Base-by-base conservation (phyloP, 2,888 invertebrate genomes). In the Danaus chrysippus region DNA sequence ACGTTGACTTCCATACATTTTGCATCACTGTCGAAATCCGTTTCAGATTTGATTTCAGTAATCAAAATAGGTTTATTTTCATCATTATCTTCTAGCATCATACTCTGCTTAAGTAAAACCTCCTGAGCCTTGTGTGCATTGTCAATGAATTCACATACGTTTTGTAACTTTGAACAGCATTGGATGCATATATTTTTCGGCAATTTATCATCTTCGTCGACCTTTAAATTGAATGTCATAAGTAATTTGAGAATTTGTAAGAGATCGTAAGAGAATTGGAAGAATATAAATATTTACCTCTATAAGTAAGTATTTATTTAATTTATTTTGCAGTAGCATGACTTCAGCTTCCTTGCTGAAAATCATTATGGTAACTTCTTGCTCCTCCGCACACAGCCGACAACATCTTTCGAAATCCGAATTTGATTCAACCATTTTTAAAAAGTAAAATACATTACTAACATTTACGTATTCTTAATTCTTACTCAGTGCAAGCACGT, bases 131-230 rank as follows among this genome's bases (percentile, higher is more conserved):
- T 92, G 63, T 92, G 86, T 54, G 94, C 94, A 87, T 92, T 93
- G 59, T 92, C 93, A 65, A 94, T 94, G 77, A 95, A 95, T 62
- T 92, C 92, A 79, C 94, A 94, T 60, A 94, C 92, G 56, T 90
- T 92, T 73, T 94, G 93, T 70, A 95, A 76, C 83, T 93, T 93
- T 58, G 92, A 91, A 69, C 92, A 92, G 73, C 94, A 95, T 67
- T 91, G 88, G 60, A 91, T 84, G 75, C 95, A 95, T 70, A 95
- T 93, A 84, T 93, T 93, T 87, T 94, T 94, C 9, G 94, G 93
- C 68, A 94, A 83, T 73, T 91, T 92, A 76, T 95, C 94, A 77
- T 94, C 93, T 72, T 91, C 85, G 58, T 93, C 92, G 63, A 94
- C 92, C 95, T 95, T 79, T 58, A 79, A 56, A 62, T 52, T 42